Evolutionary conservation across 2,113 vertebrate genomes (phyloP).

Genomic region (Ancistrus triradiatus): DNA sequence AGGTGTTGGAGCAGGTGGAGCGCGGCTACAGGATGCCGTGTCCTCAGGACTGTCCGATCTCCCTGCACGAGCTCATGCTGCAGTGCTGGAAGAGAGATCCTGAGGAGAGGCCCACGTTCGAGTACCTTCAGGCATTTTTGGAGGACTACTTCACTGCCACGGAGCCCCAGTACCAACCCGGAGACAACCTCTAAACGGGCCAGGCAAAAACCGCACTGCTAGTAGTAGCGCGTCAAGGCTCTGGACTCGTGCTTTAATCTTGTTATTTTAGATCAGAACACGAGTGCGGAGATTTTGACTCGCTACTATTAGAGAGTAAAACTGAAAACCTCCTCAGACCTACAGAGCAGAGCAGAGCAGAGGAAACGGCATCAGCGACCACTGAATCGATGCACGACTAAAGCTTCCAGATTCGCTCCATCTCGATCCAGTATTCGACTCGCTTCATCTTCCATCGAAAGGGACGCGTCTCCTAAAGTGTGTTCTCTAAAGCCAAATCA

Average conservation of each 20-base stretch:
- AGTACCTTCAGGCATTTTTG: slow-evolving; percentile 98
- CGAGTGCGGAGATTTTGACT: slow-evolving; percentile 6
- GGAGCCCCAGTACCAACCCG: slow-evolving; percentile 98
- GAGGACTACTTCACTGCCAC: slow-evolving; percentile 99
- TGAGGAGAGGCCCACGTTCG: slow-evolving; percentile 95
- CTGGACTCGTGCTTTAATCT: slow-evolving; percentile 10
- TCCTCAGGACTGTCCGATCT: slow-evolving; percentile 96
- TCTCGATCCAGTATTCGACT: slow-evolving; percentile 36
- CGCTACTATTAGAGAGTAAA: neutral
- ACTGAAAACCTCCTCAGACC: neutral
- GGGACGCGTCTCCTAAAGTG: slow-evolving; percentile 26
- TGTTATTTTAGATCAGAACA: neutral
- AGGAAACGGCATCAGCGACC: slow-evolving; percentile 3
- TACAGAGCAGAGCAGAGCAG: neutral
- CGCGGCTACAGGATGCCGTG: slow-evolving; percentile 97
- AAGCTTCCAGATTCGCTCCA: slow-evolving; percentile 44
- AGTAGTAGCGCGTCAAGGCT: neutral
- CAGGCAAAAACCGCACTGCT: neutral
- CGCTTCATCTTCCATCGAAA: slow-evolving; percentile 42
- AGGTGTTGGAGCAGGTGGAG: slow-evolving; percentile 98
- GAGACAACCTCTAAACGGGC: slow-evolving; percentile 89
- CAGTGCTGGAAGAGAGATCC: slow-evolving; percentile 99
- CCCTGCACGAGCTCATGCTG: slow-evolving; percentile 98
- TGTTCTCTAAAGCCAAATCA: slow-evolving; percentile 24
- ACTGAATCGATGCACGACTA: slow-evolving; percentile 28